Evolutionary conservation across 2,797 vertebrate genomes (phyloP).

Genomic region (Eurystomus glaucurus): DNA sequence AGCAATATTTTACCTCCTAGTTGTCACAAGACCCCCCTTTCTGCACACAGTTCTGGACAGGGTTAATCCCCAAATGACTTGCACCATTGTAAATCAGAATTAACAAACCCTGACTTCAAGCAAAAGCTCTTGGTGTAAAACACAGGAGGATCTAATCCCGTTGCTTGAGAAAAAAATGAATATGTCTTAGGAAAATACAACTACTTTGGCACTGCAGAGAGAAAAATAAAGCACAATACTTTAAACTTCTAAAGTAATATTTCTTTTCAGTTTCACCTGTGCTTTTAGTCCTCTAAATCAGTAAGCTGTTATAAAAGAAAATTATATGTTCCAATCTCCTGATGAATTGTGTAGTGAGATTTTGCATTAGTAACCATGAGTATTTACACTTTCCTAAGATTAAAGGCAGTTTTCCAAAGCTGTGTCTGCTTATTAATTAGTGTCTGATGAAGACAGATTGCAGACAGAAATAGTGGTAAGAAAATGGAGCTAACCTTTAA

Average conservation of each 20-base stretch:
- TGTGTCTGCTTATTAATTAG: slow-evolving; percentile 80
- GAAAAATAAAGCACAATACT: slow-evolving; percentile 36
- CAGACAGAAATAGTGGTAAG: slow-evolving; percentile 76
- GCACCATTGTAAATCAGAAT: slow-evolving; percentile 65
- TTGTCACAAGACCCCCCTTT: slow-evolving; percentile 40
- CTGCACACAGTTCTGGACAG: slow-evolving; percentile 22
- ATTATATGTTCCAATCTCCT: slow-evolving; percentile 68
- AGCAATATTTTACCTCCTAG: slow-evolving; percentile 71
- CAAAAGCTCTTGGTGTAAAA: slow-evolving; percentile 26
- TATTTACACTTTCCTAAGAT: slow-evolving; percentile 81
- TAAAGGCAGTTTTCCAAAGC: slow-evolving; percentile 81
- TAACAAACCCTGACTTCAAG: slow-evolving; percentile 53
- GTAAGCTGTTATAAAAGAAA: slow-evolving; percentile 66
- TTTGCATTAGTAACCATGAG: slow-evolving; percentile 77
- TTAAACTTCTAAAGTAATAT: slow-evolving; percentile 67
- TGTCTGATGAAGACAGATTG: slow-evolving; percentile 81
- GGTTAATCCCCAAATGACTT: slow-evolving; percentile 64
- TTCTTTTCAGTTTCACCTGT: slow-evolving; percentile 73
- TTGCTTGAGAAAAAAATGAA: slow-evolving; percentile 43
- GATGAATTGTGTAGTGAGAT: slow-evolving; percentile 79
- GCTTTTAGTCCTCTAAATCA: slow-evolving; percentile 72
- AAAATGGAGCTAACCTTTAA: slow-evolving; percentile 80
- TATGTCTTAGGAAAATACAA: slow-evolving; percentile 62
- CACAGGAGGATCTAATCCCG: slow-evolving; percentile 17
- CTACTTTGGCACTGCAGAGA: slow-evolving; percentile 16